These are phyloP conservation scores for Alentia gelatinosa DNA, from an alignment of 2,888 invertebrate species.

Conservation along the genomic window DNA sequence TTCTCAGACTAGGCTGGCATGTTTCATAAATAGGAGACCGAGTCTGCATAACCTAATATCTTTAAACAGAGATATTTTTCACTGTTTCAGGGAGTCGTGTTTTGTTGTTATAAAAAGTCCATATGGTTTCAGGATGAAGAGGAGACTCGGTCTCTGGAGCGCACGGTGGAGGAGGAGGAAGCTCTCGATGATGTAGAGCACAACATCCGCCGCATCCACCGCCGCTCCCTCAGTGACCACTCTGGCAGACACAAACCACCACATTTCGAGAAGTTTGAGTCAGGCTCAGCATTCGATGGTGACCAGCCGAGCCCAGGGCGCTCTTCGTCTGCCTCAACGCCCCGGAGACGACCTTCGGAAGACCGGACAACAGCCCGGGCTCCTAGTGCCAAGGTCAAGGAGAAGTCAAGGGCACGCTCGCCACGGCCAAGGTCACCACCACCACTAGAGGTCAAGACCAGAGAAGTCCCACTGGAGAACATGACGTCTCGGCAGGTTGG, in stretches of 20 bases:
- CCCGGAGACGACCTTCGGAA: background rate
- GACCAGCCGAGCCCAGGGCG: background rate
- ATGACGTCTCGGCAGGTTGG: background rate
- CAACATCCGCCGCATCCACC: constrained; percentile 59
- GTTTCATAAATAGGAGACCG: too few relatives aligned
- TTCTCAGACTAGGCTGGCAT: too few relatives aligned
- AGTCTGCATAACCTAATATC: too few relatives aligned
- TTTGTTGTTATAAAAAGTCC: background rate
- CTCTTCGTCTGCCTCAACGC: background rate
- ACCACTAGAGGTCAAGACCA: constrained; percentile 44
- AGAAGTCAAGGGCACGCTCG: constrained; percentile 73
- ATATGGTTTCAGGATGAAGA: constrained; percentile 4
- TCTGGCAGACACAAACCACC: constrained; percentile 48
- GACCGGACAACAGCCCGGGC: constrained; percentile 59
- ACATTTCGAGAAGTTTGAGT: constrained; percentile 59
- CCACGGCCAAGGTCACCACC: constrained; percentile 75
- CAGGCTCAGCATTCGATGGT: constrained; percentile 53
- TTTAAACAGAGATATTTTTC: too few relatives aligned
- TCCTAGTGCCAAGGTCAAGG: constrained; percentile 77
- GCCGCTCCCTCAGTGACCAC: constrained; percentile 58
- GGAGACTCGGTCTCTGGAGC: background rate
- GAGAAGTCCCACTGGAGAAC: background rate
- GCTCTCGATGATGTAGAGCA: constrained; percentile 59
- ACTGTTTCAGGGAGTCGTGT: too few relatives aligned
- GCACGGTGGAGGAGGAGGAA: constrained; percentile 56